Evolutionary conservation across 1,140 invertebrate species (phyloP), one percentile per base, ranked within the genome.

Genomic region (Venustaconcha ellipsiformis): DNA sequence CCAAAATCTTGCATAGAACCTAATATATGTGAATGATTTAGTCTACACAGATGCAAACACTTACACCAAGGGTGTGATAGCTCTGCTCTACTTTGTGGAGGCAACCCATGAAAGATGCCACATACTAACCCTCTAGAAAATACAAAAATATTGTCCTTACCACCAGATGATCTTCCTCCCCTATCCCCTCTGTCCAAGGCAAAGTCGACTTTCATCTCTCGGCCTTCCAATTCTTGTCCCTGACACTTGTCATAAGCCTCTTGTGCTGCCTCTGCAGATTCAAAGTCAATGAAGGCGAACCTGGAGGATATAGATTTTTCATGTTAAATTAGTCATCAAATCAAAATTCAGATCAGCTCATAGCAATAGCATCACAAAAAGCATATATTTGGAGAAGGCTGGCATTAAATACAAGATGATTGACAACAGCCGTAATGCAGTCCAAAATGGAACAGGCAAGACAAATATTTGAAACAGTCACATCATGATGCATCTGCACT

Each of bases 241-340:
- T 67, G 72, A 74, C 76, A 72, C 12, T 64, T 48, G 20, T 76
- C 67, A 62, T 62, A 59, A 20, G 78, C 78, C 23, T 59, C 37
- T 56, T 65, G 62, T 20, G 78, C 78, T 57, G 63, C 71, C 2
- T 76, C 78, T 20, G 66, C 26, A 11, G 74, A 67, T 48, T 63
- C 26, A 67, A 80, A 80, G 18, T 76, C 74, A 17, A 80, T 67
- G 70, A 80, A 80, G 11, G 69, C 78, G 58, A 76, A 67, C 20
- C 77, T 78, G 18, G 37, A 60, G 48, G n/a, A n/a, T n/a, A 66
- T 26, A 15, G 55, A 48, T 63, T n/a, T n/a, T n/a, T 37, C 56
- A 18, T 55, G 17, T 48, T 48, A 6, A 48, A 8, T 8, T 8
- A 48, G 37, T 48, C 37, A 48, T 23, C 4, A 69, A 14, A 55